A percentile compares a stretch with the other conserved stretches of the same genome.
Evolutionary conservation across 2,113 vertebrate genomes (phyloP).

Genomic region (Cranoglanis bouderius): DNA sequence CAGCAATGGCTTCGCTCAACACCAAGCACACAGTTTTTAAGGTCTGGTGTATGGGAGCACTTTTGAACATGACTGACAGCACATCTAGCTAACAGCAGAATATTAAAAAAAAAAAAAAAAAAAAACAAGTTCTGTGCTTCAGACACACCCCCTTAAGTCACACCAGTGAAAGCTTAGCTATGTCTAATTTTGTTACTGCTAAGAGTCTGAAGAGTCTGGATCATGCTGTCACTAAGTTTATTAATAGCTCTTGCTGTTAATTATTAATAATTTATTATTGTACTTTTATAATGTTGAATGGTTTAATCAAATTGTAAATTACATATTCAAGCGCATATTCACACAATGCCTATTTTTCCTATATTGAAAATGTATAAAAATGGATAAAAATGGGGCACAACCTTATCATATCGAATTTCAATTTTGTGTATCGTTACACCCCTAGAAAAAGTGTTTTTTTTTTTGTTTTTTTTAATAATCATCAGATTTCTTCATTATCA

Average conservation of each 20-base stretch:
- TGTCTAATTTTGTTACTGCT: no score
- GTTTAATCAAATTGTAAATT: background rate
- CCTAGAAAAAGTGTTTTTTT: background rate
- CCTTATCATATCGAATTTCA: background rate
- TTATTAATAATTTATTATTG: background rate
- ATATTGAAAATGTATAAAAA: no score
- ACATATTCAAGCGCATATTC: background rate
- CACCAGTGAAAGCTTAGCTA: background rate
- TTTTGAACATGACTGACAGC: background rate
- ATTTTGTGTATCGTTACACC: background rate
- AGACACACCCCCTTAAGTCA: background rate
- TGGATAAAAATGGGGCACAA: background rate
- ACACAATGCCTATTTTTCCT: background rate
- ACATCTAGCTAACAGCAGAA: background rate
- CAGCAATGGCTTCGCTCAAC: background rate
- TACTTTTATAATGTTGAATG: background rate
- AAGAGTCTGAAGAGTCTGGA: background rate
- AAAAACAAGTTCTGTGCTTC: background rate
- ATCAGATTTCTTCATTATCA: background rate
- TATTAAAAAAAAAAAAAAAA: background rate
- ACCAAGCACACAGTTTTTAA: background rate
- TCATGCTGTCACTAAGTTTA: background rate
- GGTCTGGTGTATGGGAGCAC: background rate
- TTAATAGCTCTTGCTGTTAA: background rate
- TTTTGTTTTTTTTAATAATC: background rate